phyloP scores from a whole-genome alignment of 1,140 invertebrate species.

The Hyposmocoma kahamanoa region DNA sequence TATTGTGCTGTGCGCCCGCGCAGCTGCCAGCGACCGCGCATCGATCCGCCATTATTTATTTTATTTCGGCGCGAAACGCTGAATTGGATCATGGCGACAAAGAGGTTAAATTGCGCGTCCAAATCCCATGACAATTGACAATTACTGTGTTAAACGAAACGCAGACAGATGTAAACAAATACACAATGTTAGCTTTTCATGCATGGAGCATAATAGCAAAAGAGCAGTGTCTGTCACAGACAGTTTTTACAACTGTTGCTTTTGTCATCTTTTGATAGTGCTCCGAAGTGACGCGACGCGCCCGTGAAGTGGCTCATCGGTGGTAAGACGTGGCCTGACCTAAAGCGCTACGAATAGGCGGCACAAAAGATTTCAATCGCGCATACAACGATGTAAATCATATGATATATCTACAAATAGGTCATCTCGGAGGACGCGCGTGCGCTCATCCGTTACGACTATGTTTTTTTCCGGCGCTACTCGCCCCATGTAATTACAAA shows the following conservation, averaged over 20 bases:
- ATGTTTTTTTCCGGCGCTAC: conserved; percentile 39
- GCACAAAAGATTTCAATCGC: conserved; percentile 3
- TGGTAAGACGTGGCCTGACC: background rate
- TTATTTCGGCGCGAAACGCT: conserved; percentile 63
- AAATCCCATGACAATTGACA: conserved; percentile 66
- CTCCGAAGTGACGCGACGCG: too few relatives aligned
- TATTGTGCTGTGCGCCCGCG: conserved; percentile 24
- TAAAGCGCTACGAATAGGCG: background rate
- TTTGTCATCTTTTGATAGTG: too few relatives aligned
- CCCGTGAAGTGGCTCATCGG: too few relatives aligned
- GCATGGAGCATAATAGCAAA: conserved; percentile 8
- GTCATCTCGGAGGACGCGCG: conserved; percentile 19
- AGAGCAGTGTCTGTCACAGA: conserved; percentile 20
- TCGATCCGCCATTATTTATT: conserved; percentile 64
- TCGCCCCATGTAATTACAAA: conserved; percentile 28
- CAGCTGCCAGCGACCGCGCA: conserved; percentile 41
- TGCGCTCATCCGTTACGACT: conserved; percentile 25
- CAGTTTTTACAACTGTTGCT: background rate
- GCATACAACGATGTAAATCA: conserved; percentile 8
- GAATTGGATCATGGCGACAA: conserved; percentile 65
- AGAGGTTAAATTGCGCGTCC: conserved; percentile 68
- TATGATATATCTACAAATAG: conserved; percentile 34
- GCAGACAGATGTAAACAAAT: conserved; percentile 66
- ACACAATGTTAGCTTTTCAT: conserved; percentile 25
- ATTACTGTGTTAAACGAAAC: conserved; percentile 44